phyloP scores from a whole-genome alignment of 2,113 vertebrate species.

The Grammomys surdaster region DNA sequence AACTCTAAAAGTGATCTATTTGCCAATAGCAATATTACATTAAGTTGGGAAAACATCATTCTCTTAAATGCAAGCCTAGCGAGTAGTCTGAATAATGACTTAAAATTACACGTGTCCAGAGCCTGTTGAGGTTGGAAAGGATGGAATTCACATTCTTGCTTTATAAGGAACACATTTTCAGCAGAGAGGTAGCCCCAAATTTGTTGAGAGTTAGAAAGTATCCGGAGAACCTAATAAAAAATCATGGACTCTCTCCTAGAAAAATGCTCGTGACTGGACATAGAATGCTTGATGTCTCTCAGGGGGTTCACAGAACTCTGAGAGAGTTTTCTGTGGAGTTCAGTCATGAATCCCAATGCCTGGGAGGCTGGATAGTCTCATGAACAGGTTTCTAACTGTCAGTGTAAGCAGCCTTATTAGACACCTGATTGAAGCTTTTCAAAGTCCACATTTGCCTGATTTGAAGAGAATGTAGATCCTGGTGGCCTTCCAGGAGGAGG shows the following conservation, averaged over 20 bases:
- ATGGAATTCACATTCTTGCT: neutral
- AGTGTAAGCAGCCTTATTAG: neutral
- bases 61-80: slow-evolving; percentile 52
- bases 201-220: slow-evolving; percentile 32
- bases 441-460: neutral
- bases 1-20: slow-evolving; percentile 57
- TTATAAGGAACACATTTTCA: slow-evolving; percentile 19
- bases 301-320: neutral
- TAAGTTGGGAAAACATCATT: slow-evolving; percentile 68
- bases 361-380: neutral
- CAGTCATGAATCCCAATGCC: neutral
- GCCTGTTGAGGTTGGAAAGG: slow-evolving; percentile 24
- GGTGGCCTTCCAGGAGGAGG: neutral
- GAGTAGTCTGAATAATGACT: slow-evolving; percentile 8
- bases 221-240: slow-evolving; percentile 14
- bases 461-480: too few species aligned
- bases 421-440: neutral
- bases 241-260: neutral
- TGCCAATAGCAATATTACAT: slow-evolving; percentile 67
- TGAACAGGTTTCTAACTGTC: neutral
- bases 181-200: neutral
- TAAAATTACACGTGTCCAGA: neutral
- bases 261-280: neutral
- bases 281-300: neutral
- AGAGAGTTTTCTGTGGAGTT: neutral